phyloP scores from a whole-genome alignment of 2,113 vertebrate species.

The Felis chaus region DNA sequence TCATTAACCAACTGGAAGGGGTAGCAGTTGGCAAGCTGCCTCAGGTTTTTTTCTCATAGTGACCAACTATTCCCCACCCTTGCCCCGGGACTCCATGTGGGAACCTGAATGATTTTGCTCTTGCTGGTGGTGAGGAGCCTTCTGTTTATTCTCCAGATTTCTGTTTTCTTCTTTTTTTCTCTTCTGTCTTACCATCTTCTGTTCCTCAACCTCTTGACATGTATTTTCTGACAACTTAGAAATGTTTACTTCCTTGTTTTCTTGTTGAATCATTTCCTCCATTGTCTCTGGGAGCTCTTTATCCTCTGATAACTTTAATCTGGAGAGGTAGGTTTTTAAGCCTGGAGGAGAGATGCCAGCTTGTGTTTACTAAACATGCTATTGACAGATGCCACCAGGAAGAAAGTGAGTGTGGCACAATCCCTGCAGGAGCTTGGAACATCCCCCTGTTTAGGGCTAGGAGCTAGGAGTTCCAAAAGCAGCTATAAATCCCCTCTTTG shows the following conservation, averaged over 20 bases:
- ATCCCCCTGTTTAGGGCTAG: too few species aligned
- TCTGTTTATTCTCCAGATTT: conserved; percentile 14
- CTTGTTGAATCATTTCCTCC: conserved; percentile 29
- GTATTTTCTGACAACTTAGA: conserved; percentile 5
- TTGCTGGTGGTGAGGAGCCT: not conserved
- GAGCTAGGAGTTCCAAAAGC: not conserved
- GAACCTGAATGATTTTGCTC: not conserved
- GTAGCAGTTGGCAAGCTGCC: not conserved
- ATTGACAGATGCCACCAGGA: not conserved
- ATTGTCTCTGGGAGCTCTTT: conserved; percentile 17
- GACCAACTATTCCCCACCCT: not conserved
- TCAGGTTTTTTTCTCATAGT: not conserved
- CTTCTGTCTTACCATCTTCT: conserved; percentile 4
- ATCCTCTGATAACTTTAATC: not conserved
- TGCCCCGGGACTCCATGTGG: not conserved
- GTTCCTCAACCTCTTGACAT: not conserved
- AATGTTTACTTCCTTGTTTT: conserved; percentile 47
- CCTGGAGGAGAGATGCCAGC: not conserved
- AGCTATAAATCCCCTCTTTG: not conserved
- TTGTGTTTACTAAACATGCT: not conserved
- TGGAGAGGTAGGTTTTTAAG: not conserved
- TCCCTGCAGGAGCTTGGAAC: not conserved
- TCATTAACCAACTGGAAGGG: not conserved
- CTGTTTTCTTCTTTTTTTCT: not conserved
- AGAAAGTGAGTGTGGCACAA: not conserved